Conservation (phyloP, 2,888 invertebrate genomes). For the Maniola hyperantus region DNA sequence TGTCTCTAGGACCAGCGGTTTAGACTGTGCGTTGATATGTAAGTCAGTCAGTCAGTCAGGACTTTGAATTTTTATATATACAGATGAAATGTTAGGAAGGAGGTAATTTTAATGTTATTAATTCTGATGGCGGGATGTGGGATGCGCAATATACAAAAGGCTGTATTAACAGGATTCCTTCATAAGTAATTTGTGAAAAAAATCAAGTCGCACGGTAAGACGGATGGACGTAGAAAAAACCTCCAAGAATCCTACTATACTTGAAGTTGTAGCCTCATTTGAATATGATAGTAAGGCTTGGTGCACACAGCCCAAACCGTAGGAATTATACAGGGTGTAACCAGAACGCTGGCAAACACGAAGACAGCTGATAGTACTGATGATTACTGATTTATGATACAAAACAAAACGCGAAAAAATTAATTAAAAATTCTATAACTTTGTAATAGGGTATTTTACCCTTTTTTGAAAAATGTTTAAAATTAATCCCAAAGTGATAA, state of each 20-base stretch:
- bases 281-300: slow-evolving; percentile 30
- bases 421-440: too few relatives aligned
- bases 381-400: too few relatives aligned
- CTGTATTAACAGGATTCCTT: slow-evolving; percentile 5
- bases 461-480: too few relatives aligned
- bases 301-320: slow-evolving; percentile 11
- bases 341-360: too few relatives aligned
- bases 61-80: too few relatives aligned
- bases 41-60: too few relatives aligned
- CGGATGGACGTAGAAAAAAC: slow-evolving; percentile 10
- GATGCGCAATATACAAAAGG: slow-evolving; percentile 4
- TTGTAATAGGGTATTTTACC: too few relatives aligned
- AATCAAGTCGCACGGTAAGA: slow-evolving; percentile 8
- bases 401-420: too few relatives aligned
- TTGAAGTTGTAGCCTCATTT: slow-evolving; percentile 25
- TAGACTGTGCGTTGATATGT: too few relatives aligned
- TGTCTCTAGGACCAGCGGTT: too few relatives aligned
- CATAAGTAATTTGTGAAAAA: slow-evolving; percentile 17
- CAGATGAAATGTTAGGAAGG: background rate
- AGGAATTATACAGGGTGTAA: background rate
- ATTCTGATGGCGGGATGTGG: background rate
- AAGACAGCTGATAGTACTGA: too few relatives aligned
- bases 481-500: too few relatives aligned
- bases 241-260: slow-evolving; percentile 5
- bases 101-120: slow-evolving; percentile 2